Conservation (phyloP, 2,113 vertebrate species). For the Menidia beryllina region DNA sequence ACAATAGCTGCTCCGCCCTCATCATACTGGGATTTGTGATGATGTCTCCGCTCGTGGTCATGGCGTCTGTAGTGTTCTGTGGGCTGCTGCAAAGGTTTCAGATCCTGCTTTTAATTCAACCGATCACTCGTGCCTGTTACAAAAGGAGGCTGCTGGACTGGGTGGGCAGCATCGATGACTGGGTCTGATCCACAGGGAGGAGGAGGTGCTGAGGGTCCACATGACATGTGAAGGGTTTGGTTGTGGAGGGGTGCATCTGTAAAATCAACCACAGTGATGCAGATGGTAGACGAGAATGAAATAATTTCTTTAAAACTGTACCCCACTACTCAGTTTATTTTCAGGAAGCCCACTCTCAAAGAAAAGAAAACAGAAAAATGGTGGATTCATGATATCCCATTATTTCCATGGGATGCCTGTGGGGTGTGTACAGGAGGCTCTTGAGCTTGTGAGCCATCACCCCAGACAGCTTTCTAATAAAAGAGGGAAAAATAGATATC, state of each 20-base stretch:
- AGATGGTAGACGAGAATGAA: neutral
- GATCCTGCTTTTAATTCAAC: constrained; percentile 84
- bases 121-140: constrained; percentile 79
- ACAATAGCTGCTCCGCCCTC: constrained; percentile 93
- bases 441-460: no score
- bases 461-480: no score
- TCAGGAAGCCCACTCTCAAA: no score
- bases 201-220: neutral
- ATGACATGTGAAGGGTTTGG: neutral
- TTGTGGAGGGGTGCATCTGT: neutral
- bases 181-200: constrained; percentile 82
- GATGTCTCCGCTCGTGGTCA: constrained; percentile 92
- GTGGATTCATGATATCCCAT: no score
- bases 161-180: constrained; percentile 80
- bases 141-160: constrained; percentile 80
- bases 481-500: neutral
- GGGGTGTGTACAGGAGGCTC: no score
- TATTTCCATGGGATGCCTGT: no score
- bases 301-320: neutral
- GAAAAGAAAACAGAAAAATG: no score
- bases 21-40: constrained; percentile 95
- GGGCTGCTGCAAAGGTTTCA: constrained; percentile 85
- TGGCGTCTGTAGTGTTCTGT: constrained; percentile 89
- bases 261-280: constrained; percentile 9
- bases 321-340: no score